phyloP scores from a whole-genome alignment of 2,888 invertebrate species.

The Eupithecia centaureata region DNA sequence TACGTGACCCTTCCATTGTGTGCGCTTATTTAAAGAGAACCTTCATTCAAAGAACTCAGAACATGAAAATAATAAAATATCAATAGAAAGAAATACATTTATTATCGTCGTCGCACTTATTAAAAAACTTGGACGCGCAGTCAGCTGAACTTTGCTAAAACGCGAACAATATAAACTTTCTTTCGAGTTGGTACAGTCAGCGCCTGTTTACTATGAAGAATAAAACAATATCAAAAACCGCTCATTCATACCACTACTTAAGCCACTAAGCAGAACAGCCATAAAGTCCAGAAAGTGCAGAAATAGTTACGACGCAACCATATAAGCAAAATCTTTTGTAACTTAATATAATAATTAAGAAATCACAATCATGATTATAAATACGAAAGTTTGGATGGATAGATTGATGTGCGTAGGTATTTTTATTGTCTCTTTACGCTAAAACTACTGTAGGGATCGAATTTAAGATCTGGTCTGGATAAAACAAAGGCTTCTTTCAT shows the following conservation, averaged over 20 bases:
- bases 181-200: conserved; percentile 15
- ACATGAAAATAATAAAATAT: conserved; percentile 2
- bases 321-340: no score
- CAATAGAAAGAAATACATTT: conserved; percentile 8
- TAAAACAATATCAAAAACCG: background rate
- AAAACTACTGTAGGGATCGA: no score
- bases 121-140: conserved; percentile 30
- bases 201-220: no score
- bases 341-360: no score
- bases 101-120: conserved; percentile 21
- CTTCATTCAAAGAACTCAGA: background rate
- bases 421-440: no score
- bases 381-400: no score
- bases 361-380: no score
- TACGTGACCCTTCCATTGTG: background rate
- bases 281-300: background rate
- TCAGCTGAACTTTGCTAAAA: conserved; percentile 27
- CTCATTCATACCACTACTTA: background rate
- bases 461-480: no score
- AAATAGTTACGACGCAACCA: background rate
- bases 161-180: conserved; percentile 30
- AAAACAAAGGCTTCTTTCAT: no score
- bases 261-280: background rate
- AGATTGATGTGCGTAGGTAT: no score
- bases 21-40: background rate